Evolutionary conservation across 2,113 vertebrate genomes (phyloP).

Genomic region (Channa argus): DNA sequence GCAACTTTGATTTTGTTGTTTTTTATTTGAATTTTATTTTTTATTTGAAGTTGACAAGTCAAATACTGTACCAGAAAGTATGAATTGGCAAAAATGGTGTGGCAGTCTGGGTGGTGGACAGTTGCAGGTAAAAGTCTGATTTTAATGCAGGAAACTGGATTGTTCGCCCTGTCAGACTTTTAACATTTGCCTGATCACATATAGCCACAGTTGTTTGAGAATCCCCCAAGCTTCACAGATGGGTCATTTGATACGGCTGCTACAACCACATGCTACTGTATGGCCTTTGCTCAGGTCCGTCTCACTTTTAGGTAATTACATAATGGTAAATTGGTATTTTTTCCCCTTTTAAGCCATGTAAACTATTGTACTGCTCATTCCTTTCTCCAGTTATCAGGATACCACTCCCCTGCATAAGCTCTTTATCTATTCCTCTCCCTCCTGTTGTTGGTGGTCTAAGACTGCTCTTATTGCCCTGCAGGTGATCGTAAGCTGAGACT

Average conservation of each 20-base stretch:
- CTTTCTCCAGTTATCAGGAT: background rate
- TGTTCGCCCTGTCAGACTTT: background rate
- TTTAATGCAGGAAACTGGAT: background rate
- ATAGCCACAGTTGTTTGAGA: too few relatives aligned
- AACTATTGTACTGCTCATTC: background rate
- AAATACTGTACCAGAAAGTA: too few relatives aligned
- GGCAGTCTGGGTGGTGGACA: background rate
- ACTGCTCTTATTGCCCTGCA: conserved; percentile 54
- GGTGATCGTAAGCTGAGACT: conserved; percentile 63
- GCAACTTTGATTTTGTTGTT: too few relatives aligned
- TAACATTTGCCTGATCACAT: too few relatives aligned
- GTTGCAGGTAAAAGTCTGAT: too few relatives aligned
- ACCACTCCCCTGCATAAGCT: background rate
- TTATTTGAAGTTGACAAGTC: too few relatives aligned
- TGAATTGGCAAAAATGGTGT: background rate
- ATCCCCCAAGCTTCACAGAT: too few relatives aligned
- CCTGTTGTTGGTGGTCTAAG: conserved; percentile 26
- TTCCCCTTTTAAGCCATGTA: background rate
- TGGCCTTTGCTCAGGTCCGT: background rate
- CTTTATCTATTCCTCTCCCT: conserved; percentile 4
- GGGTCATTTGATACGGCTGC: too few relatives aligned
- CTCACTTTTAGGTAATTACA: background rate
- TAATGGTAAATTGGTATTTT: background rate
- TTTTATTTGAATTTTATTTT: too few relatives aligned
- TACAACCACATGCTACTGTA: too few relatives aligned